Evolutionary conservation across 2,888 invertebrate genomes (phyloP), one percentile per base, ranked within the genome.

Genomic region (Gymnosoma rotundatum): DNA sequence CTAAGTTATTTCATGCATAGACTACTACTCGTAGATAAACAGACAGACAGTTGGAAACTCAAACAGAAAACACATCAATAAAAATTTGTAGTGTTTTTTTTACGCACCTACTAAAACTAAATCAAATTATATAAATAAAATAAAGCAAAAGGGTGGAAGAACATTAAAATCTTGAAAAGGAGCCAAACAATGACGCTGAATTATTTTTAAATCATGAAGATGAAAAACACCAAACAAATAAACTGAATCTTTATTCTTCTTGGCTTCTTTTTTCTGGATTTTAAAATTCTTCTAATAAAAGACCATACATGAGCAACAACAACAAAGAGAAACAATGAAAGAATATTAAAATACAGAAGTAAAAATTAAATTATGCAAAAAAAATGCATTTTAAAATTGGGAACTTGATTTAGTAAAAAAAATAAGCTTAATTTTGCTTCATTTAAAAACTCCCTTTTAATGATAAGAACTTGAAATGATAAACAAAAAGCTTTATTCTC

Each of bases 61-160:
- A 54, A 42, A 42, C 42, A 2, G 8, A 32, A 32, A 32, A 32
- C 32, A 2, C 42, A 32, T 42, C 56, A 52, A 16, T 50, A 32
- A 50, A 25, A 54, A 25, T 21, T 50, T 12, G 38, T 20, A 18
- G 50, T 52, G 20, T 25, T 38, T 61, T 18, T 61, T n/a, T 64
- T 69, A 84, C 78, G 84, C 84, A 84, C 84, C 84, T 81, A 81
- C 84, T 73, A 81, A 67, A 66, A 48, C 36, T 25, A 36, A 70
- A 61, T 48, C 25, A 9, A 72, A 66, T 38, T 36, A 5, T 32
- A 32, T 5, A 45, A 56, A 54, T 16, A n/a, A 52, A 48, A 9
- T 52, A 52, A 18, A 20, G 8, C 6, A 48, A 58, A 58, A 60
- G 20, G 72, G 66, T 67, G 42, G 32, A 78, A 72, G 16, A 69